Percentiles rank a stretch among this genome's conserved stretches.
Evolutionary conservation across 1,140 invertebrate species (phyloP).

Genomic region (Odontomachus brunneus): DNA sequence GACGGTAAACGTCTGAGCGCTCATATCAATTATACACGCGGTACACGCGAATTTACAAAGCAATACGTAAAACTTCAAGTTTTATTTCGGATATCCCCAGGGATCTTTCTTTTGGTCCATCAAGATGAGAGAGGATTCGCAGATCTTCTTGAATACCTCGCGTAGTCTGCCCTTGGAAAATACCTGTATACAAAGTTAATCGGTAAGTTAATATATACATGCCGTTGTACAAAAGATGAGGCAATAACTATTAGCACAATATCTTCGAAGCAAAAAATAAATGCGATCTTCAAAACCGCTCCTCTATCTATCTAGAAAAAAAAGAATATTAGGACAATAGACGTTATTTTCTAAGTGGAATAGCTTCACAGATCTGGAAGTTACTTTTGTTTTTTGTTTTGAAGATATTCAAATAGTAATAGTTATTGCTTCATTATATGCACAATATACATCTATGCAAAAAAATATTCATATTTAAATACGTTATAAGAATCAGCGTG

Average conservation of each 20-base stretch:
- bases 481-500: neutral
- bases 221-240: neutral
- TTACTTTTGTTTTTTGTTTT: too few species aligned
- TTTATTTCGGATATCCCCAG: slow-evolving; percentile 87
- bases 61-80: slow-evolving; percentile 7
- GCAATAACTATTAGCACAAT: too few species aligned
- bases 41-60: slow-evolving; percentile 4
- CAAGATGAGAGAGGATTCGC: slow-evolving; percentile 91
- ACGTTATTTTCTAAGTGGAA: too few species aligned
- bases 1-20: neutral
- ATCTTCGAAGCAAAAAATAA: too few species aligned
- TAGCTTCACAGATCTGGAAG: too few species aligned
- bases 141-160: slow-evolving; percentile 91
- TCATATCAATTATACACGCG: neutral
- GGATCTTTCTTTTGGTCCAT: slow-evolving; percentile 91
- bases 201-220: slow-evolving; percentile 10
- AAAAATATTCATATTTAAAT: slow-evolving; percentile 13
- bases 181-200: slow-evolving; percentile 84
- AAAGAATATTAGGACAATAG: too few species aligned
- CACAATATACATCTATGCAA: slow-evolving; percentile 50
- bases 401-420: too few species aligned
- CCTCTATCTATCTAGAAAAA: too few species aligned
- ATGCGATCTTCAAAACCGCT: too few species aligned
- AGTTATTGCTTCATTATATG: too few species aligned
- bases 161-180: slow-evolving; percentile 91